Conservation (phyloP, 1,140 invertebrate species). For the Pachyrhynchus sulphureomaculatus region DNA sequence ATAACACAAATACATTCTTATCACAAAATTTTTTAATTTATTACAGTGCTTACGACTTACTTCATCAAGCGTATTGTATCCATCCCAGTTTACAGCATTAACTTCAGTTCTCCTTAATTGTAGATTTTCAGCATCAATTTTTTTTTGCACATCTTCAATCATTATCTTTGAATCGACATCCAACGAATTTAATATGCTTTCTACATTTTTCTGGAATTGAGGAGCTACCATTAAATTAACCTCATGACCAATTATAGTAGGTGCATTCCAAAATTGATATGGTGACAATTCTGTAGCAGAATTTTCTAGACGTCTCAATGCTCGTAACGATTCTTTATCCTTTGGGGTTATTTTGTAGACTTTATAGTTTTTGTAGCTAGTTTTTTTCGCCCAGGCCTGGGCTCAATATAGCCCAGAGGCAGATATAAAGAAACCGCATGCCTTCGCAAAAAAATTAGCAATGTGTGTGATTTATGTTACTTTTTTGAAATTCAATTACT, state of each 20-base stretch:
- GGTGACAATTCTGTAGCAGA: constrained; percentile 7
- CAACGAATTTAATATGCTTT: constrained; percentile 12
- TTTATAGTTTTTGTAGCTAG: constrained; percentile 38
- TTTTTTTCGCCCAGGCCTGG: constrained; percentile 7
- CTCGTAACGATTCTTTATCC: constrained; percentile 24
- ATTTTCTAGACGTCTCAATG: constrained; percentile 27
- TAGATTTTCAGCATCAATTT: constrained; percentile 38
- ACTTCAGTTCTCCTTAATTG: not conserved
- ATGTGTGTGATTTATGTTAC: not conserved
- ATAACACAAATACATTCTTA: no score
- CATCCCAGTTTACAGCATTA: constrained; percentile 23
- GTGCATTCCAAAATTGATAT: constrained; percentile 39
- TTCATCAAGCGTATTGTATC: constrained; percentile 30
- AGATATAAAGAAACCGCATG: not conserved
- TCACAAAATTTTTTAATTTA: no score
- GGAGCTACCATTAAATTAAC: constrained; percentile 50
- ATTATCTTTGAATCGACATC: constrained; percentile 41
- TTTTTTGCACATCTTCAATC: constrained; percentile 49
- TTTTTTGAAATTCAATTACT: not conserved
- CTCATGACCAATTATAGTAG: constrained; percentile 12
- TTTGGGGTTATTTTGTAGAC: constrained; percentile 38
- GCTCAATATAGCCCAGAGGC: not conserved
- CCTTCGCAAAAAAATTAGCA: not conserved
- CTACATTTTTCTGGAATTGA: constrained; percentile 32
- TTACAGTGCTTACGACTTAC: no score